These are phyloP conservation scores for Pristionchus fissidentatus DNA, from an alignment of 2,888 invertebrate genomes.

Conservation along the genomic window DNA sequence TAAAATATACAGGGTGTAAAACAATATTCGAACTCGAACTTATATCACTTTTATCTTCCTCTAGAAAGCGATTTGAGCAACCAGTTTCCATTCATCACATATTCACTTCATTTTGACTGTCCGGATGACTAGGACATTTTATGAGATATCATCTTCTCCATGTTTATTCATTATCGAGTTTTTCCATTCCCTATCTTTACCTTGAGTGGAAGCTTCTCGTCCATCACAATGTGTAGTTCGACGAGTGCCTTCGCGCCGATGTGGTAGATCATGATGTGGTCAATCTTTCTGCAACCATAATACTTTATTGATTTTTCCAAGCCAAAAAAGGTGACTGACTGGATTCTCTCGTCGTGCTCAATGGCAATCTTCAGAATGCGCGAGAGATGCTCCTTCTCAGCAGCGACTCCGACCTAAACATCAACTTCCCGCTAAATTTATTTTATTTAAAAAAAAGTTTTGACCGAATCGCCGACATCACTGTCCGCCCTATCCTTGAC, in stretches of 20 bases:
- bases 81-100: too few relatives aligned
- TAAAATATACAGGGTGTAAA: neutral
- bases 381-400: slow-evolving; percentile 67
- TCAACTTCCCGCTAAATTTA: too few relatives aligned
- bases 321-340: slow-evolving; percentile 17
- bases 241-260: slow-evolving; percentile 77
- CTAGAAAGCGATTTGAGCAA: too few relatives aligned
- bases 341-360: slow-evolving; percentile 65
- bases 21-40: too few relatives aligned
- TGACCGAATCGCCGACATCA: too few relatives aligned
- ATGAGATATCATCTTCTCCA: neutral
- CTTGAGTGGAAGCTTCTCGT: slow-evolving; percentile 76
- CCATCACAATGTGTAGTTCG: slow-evolving; percentile 76
- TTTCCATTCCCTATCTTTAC: slow-evolving; percentile 54
- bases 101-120: too few relatives aligned
- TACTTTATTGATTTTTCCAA: neutral
- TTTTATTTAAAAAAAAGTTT: too few relatives aligned
- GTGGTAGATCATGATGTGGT: slow-evolving; percentile 79
- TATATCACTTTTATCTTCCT: too few relatives aligned
- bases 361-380: slow-evolving; percentile 69
- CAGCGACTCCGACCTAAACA: slow-evolving; percentile 58
- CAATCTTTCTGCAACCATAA: slow-evolving; percentile 69
- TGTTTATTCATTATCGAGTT: neutral
- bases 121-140: too few relatives aligned
- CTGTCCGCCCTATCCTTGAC: too few relatives aligned